Evolutionary conservation across 2,113 vertebrate species (phyloP).

Genomic region (Strix uralensis): DNA sequence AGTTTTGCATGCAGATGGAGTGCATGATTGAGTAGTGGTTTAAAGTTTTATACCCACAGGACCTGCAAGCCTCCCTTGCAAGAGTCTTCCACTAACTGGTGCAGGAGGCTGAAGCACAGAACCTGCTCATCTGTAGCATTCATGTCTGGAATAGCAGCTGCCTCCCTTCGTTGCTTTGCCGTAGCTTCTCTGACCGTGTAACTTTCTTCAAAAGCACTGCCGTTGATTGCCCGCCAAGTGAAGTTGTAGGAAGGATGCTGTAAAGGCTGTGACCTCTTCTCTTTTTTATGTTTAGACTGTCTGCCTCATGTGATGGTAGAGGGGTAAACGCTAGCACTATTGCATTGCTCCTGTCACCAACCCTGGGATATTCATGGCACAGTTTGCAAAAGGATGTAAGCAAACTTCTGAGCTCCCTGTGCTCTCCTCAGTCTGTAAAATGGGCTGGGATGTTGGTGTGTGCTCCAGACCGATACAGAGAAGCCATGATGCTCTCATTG

Average conservation of each 20-base stretch:
- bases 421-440: background rate
- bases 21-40: background rate
- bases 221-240: background rate
- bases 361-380: background rate
- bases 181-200: background rate
- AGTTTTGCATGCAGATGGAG: slow-evolving; percentile 5
- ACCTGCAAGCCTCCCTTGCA: background rate
- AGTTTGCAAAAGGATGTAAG: background rate
- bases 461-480: background rate
- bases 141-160: background rate
- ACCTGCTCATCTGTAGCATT: background rate
- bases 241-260: background rate
- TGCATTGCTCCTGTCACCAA: background rate
- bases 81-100: background rate
- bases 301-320: background rate
- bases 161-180: background rate
- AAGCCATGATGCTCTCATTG: background rate
- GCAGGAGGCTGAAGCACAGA: background rate
- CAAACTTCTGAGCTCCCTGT: background rate
- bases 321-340: background rate
- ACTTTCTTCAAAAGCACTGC: background rate
- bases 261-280: background rate
- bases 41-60: background rate
- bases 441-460: background rate
- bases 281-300: background rate